phyloP scores from a whole-genome alignment of 1,140 invertebrate genomes.

The Atta colombica region DNA sequence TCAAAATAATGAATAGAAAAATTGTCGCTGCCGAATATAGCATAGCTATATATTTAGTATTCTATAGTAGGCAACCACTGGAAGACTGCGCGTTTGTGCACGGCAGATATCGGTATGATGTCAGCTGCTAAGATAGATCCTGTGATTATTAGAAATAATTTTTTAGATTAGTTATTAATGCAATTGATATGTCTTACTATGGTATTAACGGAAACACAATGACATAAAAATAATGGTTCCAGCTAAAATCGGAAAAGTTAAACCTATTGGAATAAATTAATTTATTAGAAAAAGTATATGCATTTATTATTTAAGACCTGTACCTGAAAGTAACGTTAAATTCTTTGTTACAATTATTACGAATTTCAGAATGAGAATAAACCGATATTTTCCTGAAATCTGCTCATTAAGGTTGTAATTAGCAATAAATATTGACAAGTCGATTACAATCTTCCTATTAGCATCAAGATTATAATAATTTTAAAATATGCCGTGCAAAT shows the following conservation, averaged over 20 bases:
- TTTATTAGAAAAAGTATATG: slow-evolving; percentile 83
- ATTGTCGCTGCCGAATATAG: slow-evolving; percentile 76
- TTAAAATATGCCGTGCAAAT: slow-evolving; percentile 73
- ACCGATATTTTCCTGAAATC: slow-evolving; percentile 80
- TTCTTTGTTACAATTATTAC: slow-evolving; percentile 78
- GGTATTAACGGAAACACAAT: slow-evolving; percentile 77
- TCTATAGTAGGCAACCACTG: slow-evolving; percentile 84
- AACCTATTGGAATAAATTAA: slow-evolving; percentile 86
- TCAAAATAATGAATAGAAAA: slow-evolving; percentile 71
- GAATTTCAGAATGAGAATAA: slow-evolving; percentile 64
- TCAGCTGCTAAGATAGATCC: slow-evolving; percentile 86
- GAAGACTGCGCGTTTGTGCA: slow-evolving; percentile 85
- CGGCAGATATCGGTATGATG: slow-evolving; percentile 85
- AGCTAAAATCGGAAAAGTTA: slow-evolving; percentile 84
- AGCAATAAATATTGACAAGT: slow-evolving; percentile 72
- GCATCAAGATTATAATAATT: slow-evolving; percentile 63
- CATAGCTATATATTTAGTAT: slow-evolving; percentile 75
- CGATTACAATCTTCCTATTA: slow-evolving; percentile 68
- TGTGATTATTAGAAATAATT: slow-evolving; percentile 86
- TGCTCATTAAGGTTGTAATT: slow-evolving; percentile 77
- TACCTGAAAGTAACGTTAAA: slow-evolving; percentile 86
- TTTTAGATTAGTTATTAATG: slow-evolving; percentile 83
- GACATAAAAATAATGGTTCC: slow-evolving; percentile 81
- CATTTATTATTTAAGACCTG: slow-evolving; percentile 80
- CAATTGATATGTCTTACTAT: slow-evolving; percentile 72